These are phyloP conservation scores for Xanthorhoe designata DNA, from an alignment of 2,888 invertebrate species.

Conservation along the genomic window DNA sequence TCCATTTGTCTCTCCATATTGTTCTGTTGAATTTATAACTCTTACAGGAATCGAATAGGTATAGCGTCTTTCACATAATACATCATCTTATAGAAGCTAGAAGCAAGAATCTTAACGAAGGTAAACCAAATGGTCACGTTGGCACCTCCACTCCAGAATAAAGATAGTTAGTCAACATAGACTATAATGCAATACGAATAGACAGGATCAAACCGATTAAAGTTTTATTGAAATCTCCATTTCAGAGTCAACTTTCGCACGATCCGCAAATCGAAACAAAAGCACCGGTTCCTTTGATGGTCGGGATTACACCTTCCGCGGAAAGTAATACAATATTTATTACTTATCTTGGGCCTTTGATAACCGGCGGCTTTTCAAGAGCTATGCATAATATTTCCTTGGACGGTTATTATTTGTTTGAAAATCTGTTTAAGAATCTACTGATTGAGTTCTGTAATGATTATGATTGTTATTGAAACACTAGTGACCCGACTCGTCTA, in stretches of 20 bases:
- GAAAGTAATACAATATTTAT: constrained; percentile 43
- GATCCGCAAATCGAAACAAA: constrained; percentile 47
- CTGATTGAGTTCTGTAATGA: neutral
- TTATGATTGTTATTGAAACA: too few species aligned
- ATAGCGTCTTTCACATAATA: too few species aligned
- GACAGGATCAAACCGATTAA: constrained; percentile 12
- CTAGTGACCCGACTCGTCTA: too few species aligned
- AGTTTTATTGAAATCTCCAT: constrained; percentile 21
- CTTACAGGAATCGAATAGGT: too few species aligned
- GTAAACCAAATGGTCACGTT: too few species aligned
- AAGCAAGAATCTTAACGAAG: too few species aligned
- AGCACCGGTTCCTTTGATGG: constrained; percentile 46
- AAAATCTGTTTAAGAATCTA: neutral
- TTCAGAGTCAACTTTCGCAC: constrained; percentile 41
- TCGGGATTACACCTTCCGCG: constrained; percentile 41
- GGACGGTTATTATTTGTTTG: neutral
- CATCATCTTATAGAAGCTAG: too few species aligned
- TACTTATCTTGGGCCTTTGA: constrained; percentile 41
- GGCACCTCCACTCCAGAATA: too few species aligned
- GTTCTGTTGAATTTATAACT: too few species aligned
- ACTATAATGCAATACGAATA: neutral
- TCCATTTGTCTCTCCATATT: too few species aligned
- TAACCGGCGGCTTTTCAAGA: constrained; percentile 39
- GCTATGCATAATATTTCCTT: constrained; percentile 14
- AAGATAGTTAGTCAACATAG: too few species aligned